Base-by-base conservation (phyloP, 1,140 invertebrate genomes). In the Cyphomyrmex costatus region DNA sequence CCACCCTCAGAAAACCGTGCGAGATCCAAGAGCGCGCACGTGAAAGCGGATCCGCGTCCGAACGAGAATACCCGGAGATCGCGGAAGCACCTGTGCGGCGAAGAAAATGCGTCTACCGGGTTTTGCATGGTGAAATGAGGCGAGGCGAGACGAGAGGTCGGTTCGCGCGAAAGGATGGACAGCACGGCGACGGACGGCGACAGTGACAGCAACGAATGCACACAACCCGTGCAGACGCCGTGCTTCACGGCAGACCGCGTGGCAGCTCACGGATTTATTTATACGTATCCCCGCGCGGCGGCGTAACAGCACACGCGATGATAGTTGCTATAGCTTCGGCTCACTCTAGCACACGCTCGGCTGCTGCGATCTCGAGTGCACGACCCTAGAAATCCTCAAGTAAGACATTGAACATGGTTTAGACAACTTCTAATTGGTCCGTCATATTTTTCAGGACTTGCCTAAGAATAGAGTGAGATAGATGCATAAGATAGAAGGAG, bases 241-340 rank as follows among this genome's bases (percentile, higher is more conserved):
- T 86, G 89, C 91, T 93, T 93, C 92, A 92, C 90, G 92, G 93
- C 92, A 95, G 94, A 95, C 94, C 93, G 94, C 94, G 94, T 95
- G 94, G 93, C 94, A 94, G 94, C 93, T 90, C 84, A 79, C 83
- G 76, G 90, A 91, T 93, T 93, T 93, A 93, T 93, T 93, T 93
- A 93, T 93, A 93, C 68, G 83, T 77, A 27, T 27, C 36, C 79
- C 58, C 66, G 49, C 71, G 77, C 87, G 70, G 77, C 87, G 70
- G 78, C 71, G 33, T n/a, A 56, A 51, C 33, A 27, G 53, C 33
- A 19, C 33, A 42, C 76, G 42, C 58, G 42, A 42, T 6, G 12
- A 19, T 46, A 46, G 33, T 66, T n/a, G 74, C n/a, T 53, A n/a
- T n/a, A 42, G 2, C 33, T 30, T 63, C 61, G 7, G 27, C n/a